A percentile compares a stretch with the other conserved stretches of the same genome.
phyloP scores from a whole-genome alignment of 2,888 invertebrate species.

The Koerneria pararmatus region DNA sequence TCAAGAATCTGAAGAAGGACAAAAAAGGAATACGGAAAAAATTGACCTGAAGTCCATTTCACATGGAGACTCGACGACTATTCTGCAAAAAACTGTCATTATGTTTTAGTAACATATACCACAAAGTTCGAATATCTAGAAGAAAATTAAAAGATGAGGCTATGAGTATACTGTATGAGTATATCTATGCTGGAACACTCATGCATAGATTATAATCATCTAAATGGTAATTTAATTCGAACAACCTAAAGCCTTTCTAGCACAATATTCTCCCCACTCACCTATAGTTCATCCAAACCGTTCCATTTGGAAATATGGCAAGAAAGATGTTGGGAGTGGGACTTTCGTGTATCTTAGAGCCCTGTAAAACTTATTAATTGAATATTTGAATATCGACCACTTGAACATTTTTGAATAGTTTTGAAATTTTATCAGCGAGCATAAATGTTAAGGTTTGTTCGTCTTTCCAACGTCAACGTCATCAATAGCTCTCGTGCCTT shows the following conservation, averaged over 20 bases:
- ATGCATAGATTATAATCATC: too few species aligned
- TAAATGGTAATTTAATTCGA: too few species aligned
- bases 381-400: background rate
- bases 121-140: too few species aligned
- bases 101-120: slow-evolving; percentile 12
- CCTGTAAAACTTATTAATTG: slow-evolving; percentile 14
- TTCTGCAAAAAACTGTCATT: slow-evolving; percentile 25
- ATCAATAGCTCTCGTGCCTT: slow-evolving; percentile 29
- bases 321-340: slow-evolving; percentile 59
- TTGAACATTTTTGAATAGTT: background rate
- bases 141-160: too few species aligned
- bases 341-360: slow-evolving; percentile 50
- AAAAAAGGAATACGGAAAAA: too few species aligned
- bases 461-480: background rate
- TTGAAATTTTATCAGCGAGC: background rate
- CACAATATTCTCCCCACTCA: slow-evolving; percentile 20
- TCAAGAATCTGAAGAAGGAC: too few species aligned
- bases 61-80: slow-evolving; percentile 57
- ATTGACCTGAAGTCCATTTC: slow-evolving; percentile 53
- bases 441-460: background rate
- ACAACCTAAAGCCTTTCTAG: too few species aligned
- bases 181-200: too few species aligned
- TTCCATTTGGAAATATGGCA: slow-evolving; percentile 59
- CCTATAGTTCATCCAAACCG: slow-evolving; percentile 54
- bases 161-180: too few species aligned